These are phyloP conservation scores for Rotaria macrura DNA, from an alignment of 2,888 invertebrate species.

Conservation along the genomic window DNA sequence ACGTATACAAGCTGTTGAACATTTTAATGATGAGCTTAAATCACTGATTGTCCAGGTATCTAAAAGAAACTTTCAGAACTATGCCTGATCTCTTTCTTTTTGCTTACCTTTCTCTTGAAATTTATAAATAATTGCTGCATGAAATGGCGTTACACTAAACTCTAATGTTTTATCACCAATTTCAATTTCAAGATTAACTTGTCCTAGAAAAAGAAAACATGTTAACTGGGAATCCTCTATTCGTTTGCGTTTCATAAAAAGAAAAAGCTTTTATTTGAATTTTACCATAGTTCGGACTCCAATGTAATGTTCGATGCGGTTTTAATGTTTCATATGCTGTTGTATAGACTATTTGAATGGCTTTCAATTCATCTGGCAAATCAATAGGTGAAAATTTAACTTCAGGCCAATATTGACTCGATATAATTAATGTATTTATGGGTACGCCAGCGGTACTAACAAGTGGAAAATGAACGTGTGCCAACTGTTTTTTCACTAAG, in stretches of 20 bases:
- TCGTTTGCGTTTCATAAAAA: no score
- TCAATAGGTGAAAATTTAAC: conserved; percentile 85
- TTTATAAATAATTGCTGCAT: conserved; percentile 83
- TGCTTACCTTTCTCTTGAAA: conserved; percentile 68
- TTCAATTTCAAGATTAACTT: conserved; percentile 78
- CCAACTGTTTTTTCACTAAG: conserved; percentile 42
- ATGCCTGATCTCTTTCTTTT: no score
- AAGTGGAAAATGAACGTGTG: not conserved
- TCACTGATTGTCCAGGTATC: conserved; percentile 76
- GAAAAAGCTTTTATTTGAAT: not conserved
- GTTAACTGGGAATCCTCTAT: no score
- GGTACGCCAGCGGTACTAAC: conserved; percentile 49
- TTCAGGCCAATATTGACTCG: conserved; percentile 94
- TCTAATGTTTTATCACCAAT: conserved; percentile 67
- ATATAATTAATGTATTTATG: conserved; percentile 76
- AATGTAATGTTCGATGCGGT: conserved; percentile 76
- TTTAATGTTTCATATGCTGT: conserved; percentile 73
- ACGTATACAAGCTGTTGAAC: conserved; percentile 71
- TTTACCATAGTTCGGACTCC: conserved; percentile 67
- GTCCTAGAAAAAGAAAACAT: conserved; percentile 52
- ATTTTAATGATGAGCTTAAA: conserved; percentile 69
- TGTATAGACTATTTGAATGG: conserved; percentile 72
- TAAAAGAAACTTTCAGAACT: conserved; percentile 41
- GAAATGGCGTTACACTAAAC: conserved; percentile 76
- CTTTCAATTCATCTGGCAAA: conserved; percentile 67